Conservation (phyloP, 2,797 vertebrate genomes). For the Danionella dracula region DNA sequence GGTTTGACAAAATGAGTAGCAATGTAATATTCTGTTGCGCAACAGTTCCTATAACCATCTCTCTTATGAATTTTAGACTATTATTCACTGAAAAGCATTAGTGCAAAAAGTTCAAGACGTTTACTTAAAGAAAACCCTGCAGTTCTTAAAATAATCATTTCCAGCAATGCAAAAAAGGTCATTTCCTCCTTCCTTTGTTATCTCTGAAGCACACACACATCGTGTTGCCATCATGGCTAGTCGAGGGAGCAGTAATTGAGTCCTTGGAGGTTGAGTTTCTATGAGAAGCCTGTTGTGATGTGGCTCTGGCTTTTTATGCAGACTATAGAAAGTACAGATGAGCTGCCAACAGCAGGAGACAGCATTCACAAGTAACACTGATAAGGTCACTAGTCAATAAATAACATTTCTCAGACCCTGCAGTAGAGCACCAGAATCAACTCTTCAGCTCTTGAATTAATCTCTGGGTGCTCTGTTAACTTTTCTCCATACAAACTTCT, state of each 20-base stretch:
- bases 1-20: too few relatives aligned
- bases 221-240: constrained; percentile 10
- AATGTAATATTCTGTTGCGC: too few relatives aligned
- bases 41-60: too few relatives aligned
- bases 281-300: constrained; percentile 60
- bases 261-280: constrained; percentile 67
- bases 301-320: constrained; percentile 65
- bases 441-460: not conserved
- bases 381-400: not conserved
- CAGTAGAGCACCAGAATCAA: not conserved
- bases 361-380: constrained; percentile 1
- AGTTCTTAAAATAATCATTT: constrained; percentile 27
- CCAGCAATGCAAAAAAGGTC: constrained; percentile 42
- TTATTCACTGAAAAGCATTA: too few relatives aligned
- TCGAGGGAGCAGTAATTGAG: constrained; percentile 60
- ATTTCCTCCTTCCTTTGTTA: constrained; percentile 46
- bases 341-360: constrained; percentile 17
- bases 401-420: not conserved
- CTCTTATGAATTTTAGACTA: too few relatives aligned
- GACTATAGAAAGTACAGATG: constrained; percentile 22
- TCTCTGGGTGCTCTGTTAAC: not conserved
- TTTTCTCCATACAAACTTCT: not conserved
- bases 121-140: too few relatives aligned
- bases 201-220: constrained; percentile 21
- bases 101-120: too few relatives aligned